Percentiles rank a stretch among this genome's conserved stretches.
These are phyloP conservation scores for Rutpela maculata DNA, from an alignment of 2,888 invertebrate genomes.

Conservation along the genomic window DNA sequence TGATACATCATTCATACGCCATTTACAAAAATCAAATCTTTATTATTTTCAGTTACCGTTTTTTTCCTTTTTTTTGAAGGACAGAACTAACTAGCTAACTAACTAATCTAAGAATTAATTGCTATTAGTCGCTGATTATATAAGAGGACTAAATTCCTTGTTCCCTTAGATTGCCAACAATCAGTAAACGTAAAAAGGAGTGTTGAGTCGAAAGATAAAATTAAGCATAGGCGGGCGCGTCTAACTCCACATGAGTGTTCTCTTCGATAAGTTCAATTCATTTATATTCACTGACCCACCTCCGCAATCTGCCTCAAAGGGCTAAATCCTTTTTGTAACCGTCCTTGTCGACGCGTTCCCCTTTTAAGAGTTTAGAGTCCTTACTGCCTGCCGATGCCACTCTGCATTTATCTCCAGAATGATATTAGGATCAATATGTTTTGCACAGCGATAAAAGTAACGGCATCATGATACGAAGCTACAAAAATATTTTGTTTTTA, in stretches of 20 bases:
- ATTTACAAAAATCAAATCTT: no score
- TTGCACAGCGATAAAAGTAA: not conserved
- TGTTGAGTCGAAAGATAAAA: conserved; percentile 17
- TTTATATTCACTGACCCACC: not conserved
- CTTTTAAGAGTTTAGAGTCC: not conserved
- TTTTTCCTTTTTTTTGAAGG: no score
- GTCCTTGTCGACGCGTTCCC: not conserved
- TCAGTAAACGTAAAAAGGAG: conserved; percentile 4
- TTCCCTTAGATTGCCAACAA: not conserved
- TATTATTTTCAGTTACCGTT: no score
- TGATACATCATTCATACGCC: no score
- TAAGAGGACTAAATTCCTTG: not conserved
- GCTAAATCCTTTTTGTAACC: not conserved
- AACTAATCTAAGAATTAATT: no score
- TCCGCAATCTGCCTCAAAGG: conserved; percentile 18
- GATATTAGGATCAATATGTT: not conserved
- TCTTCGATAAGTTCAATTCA: conserved; percentile 29
- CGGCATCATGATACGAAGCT: no score
- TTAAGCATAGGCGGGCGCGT: not conserved
- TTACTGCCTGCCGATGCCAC: not conserved
- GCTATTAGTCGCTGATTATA: not conserved
- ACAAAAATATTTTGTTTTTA: no score
- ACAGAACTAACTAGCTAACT: no score
- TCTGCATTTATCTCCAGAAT: not conserved
- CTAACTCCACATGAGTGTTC: conserved; percentile 10